These are phyloP conservation scores for Autographa gamma DNA, from an alignment of 2,888 invertebrate species.

Conservation along the genomic window DNA sequence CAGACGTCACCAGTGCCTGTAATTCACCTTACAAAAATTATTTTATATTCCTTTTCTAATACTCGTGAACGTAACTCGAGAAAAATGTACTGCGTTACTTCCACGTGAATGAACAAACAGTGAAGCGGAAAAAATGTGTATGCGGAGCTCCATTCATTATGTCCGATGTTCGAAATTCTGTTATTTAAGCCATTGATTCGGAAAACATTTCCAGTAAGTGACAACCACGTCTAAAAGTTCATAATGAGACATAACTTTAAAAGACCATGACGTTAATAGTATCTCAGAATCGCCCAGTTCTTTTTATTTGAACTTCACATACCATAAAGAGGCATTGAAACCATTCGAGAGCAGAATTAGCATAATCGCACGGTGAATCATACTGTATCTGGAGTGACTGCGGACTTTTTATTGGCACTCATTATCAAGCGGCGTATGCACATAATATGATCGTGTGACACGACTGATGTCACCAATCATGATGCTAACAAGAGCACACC, in stretches of 20 bases:
- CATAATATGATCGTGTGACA: constrained; percentile 47
- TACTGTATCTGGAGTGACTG: constrained; percentile 36
- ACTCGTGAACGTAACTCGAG: constrained; percentile 6
- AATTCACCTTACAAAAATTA: not conserved
- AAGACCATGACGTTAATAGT: constrained; percentile 19
- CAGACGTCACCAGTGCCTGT: too few species aligned
- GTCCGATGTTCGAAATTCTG: constrained; percentile 31
- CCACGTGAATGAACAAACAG: constrained; percentile 37
- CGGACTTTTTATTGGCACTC: constrained; percentile 42
- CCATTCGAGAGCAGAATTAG: constrained; percentile 37
- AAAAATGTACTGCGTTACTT: constrained; percentile 25
- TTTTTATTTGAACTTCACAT: constrained; percentile 28
- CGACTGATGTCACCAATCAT: constrained; percentile 51
- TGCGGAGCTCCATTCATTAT: constrained; percentile 42
- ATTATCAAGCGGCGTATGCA: constrained; percentile 45
- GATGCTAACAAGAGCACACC: constrained; percentile 47
- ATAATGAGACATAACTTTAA: constrained; percentile 8
- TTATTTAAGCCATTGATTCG: constrained; percentile 43
- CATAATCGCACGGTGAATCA: constrained; percentile 52
- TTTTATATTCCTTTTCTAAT: constrained; percentile 9
- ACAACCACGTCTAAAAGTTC: constrained; percentile 10
- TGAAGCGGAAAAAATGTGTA: constrained; percentile 30
- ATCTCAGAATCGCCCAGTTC: constrained; percentile 28
- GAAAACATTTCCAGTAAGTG: constrained; percentile 36
- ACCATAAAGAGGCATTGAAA: constrained; percentile 32